Evolutionary conservation across 1,140 invertebrate genomes (phyloP), one percentile per base, ranked within the genome.

Genomic region (Leptinotarsa texana): DNA sequence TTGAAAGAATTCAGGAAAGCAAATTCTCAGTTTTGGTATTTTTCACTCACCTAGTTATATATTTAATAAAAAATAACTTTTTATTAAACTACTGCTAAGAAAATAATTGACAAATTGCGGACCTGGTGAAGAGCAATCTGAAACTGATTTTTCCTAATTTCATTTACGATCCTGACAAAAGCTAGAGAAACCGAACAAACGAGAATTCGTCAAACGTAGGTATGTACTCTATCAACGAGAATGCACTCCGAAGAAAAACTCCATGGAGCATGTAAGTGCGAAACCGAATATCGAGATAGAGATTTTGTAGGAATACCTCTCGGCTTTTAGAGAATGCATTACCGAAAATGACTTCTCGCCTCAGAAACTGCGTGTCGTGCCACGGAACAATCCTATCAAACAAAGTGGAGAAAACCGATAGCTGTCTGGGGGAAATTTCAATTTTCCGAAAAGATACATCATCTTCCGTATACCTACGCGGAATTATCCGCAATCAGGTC

Each of bases 211-310:
- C 33, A 42, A 42, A 42, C 33, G 33, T 33, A 27, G 27, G 27
- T 27, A 33, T 57, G n/a, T 57, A 17, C n/a, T 57, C n/a, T 57
- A 57, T 57, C 51, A 18, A 57, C 15, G 15, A 57, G 15, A 57
- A 57, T 57, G 51, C 51, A 57, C 51, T 57, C 13, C 51, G 17
- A 57, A 57, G 17, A 42, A 42, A 42, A 42, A 42, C 33, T 57
- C 51, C 51, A 57, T 57, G 51, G 51, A 57, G 51, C 51, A 57
- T 57, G 51, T 57, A 57, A 57, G 51, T 57, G 51, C 51, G 51
- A 57, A 57, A 18, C 51, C 15, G 17, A 57, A 57, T 57, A 57
- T 57, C 51, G 17, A n/a, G 51, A 57, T 57, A 57, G 51, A 57
- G 51, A 57, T 57, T 57, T 57, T 18, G 51, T 57, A 57, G 15